Evolutionary conservation across 1,140 invertebrate genomes (phyloP), one percentile per base, ranked within the genome.

Genomic region (Chionoecetes opilio): DNA sequence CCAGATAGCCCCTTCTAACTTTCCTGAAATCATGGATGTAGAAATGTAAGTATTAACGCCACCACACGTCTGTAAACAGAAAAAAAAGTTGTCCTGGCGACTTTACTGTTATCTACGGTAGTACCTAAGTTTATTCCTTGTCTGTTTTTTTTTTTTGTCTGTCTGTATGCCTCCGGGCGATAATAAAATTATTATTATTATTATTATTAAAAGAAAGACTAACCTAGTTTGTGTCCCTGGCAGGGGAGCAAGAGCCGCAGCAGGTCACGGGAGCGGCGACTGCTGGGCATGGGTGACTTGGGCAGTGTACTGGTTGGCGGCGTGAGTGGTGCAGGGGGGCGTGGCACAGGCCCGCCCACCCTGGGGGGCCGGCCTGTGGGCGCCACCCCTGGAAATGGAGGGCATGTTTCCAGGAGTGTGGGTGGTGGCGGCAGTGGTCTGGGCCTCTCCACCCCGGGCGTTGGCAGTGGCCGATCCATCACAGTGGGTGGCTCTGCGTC

Each of bases 261-360:
- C 93, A 94, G 93, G 87, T 94, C 93, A 38, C 87, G 87, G 34
- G 93, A 94, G 93, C 88, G 93, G 11, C 84, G 92, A 35, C 88
- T 94, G 34, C 87, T 94, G 93, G 93, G 86, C 63, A 94, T 94
- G 93, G 93, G 87, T 41, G 93, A 94, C 93, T 82, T 94, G 93
- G 93, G 90, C 35, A 89, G 93, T 75, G 87, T 94, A 63, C 34
- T 90, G 53, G 93, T 88, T 46, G 93, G 86, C 87, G 41, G 93
- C 38, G 38, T 84, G 90, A 94, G 87, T 84, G 93, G 92, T 93
- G 92, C n/a, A 86, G 92, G 92, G 46, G 92, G 92, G 92, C 92
- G 92, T 93, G 84, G 92, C 46, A 75, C 35, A 35, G 87, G 88
- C 32, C 38, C 75, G 41, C 75, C 92, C 41, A 89, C 85, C 85